Percentiles rank a stretch among this genome's conserved stretches.
phyloP scores from a whole-genome alignment of 2,797 vertebrate genomes.

The Cirrhinus mrigala region DNA sequence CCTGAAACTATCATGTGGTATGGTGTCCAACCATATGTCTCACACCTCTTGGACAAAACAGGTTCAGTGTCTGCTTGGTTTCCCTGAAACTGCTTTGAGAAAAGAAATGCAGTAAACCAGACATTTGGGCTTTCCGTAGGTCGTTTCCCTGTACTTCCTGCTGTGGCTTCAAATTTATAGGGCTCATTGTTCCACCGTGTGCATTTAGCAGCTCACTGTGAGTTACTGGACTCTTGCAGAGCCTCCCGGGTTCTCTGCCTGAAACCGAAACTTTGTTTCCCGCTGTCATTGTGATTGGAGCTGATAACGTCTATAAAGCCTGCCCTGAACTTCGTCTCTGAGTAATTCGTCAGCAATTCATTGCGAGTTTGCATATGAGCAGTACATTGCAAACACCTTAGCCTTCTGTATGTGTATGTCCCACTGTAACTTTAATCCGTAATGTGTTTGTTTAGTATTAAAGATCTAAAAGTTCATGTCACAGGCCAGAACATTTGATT shows the following conservation, averaged over 20 bases:
- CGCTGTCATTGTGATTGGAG: conserved; percentile 42
- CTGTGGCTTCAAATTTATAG: conserved; percentile 43
- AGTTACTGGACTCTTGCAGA: conserved; percentile 61
- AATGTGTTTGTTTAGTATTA: conserved; percentile 1
- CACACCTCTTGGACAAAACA: neutral
- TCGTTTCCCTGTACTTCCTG: conserved; percentile 47
- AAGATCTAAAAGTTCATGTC: conserved; percentile 6
- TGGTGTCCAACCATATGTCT: neutral
- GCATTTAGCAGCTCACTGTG: conserved; percentile 52
- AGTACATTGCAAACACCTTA: neutral
- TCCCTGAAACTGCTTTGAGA: neutral
- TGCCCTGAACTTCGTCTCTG: conserved; percentile 1
- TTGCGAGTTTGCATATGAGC: conserved; percentile 49
- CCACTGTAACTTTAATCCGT: conserved; percentile 20
- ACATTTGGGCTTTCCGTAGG: conserved; percentile 33
- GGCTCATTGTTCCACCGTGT: conserved; percentile 43
- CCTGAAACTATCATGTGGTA: conserved; percentile 12
- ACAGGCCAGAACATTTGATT: conserved; percentile 2
- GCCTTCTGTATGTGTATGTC: conserved; percentile 10
- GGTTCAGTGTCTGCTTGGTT: neutral
- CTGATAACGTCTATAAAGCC: conserved; percentile 1
- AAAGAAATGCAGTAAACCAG: conserved; percentile 11
- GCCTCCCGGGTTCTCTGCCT: neutral
- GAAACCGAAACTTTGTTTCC: conserved; percentile 59
- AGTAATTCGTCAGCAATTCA: conserved; percentile 49